Base-by-base conservation (phyloP, 2,888 invertebrate species). In the Phyllotreta striolata region DNA sequence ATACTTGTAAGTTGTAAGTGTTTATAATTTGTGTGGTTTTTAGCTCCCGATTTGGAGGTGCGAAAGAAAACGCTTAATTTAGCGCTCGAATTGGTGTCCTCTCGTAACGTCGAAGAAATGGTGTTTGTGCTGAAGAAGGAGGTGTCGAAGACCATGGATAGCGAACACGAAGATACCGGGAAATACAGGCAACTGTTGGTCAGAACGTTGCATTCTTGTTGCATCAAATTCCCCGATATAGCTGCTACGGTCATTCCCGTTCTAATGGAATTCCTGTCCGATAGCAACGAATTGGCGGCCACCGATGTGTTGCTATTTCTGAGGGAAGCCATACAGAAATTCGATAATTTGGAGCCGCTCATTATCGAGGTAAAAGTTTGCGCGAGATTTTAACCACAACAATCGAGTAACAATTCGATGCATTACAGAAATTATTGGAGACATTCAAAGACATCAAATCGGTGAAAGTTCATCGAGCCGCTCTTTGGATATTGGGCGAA, bases 401-500 rank as follows among this genome's bases (percentile, higher is more conserved):
- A 12, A 3, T 12, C 3, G 4, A 41, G 6, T 12, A 5, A 5
- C 5, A 41, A 10, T 41, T 3, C 0, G 6, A 12, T 67, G 14
- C 66, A 66, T 74, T 73, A 0, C 70, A 86, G 86, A 86, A 86
- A 83, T 83, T 94, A 0, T 78, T 93, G 65, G 93, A 98, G 80
- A 88, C 91, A 1, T 93, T 98, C 77, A 87, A 91, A 0, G 87
- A 90, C 65, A 95, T 99, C 73, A 91, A 92, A 73, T 92, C 93
- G n/a, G 91, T 93, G 3, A 93, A 92, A 84, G 92, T 96, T 35
- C 94, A 96, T 73, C 89, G 98, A 66, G 92, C 96, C 0, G 95
- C 98, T 1, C 84, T 99, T 60, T 99, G 99, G 99, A 94, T 99
- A 76, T 85, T 98, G 64, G 98, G 98, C 4, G 98, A 99, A 82